Evolutionary conservation across 2,888 invertebrate genomes (phyloP), one percentile per base, ranked within the genome.

Genomic region (Andrena trimmerana): DNA sequence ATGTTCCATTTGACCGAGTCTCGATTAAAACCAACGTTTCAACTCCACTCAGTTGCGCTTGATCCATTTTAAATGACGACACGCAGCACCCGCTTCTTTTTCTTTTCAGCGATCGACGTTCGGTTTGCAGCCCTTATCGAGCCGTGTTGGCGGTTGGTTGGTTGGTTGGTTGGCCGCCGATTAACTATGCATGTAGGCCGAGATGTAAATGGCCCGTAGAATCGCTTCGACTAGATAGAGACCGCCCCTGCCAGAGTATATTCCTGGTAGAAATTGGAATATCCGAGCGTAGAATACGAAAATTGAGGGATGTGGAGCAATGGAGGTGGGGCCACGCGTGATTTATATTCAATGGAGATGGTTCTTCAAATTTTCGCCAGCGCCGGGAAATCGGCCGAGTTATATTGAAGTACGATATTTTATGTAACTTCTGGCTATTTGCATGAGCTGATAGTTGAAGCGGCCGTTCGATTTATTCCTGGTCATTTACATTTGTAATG

Each of bases 331-430:
- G 65, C 50, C 65, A 71, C 67, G 71, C 42, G 69, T 76, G 82
- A 82, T 82, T 81, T 82, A 81, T 76, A 82, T 82, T 82, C 82
- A 81, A 76, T 71, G 69, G 82, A 81, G 79, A 71, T 52, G 81
- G 81, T 81, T 67, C 81, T 81, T 81, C 75, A 81, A 82, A 82
- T 76, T 82, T 81, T 81, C 62, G 57, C 63, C 70, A 62, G 63
- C 27, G 42, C n/a, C 36, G 50, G 50, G 70, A 81, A 75, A 75
- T 75, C 75, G 81, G 52, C 73, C 65, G 81, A 80, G 81, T 81
- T 81, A 74, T 81, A 81, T 81, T 66, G 76, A 63, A 70, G 71
- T 42, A 69, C 62, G 77, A 83, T 81, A 77, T 81, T 83, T 83
- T 81, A 76, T 83, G 82, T 83, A 83, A 77, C 77, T 72, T 76